phyloP scores from a whole-genome alignment of 2,888 invertebrate species.

The Plusia festucae region DNA sequence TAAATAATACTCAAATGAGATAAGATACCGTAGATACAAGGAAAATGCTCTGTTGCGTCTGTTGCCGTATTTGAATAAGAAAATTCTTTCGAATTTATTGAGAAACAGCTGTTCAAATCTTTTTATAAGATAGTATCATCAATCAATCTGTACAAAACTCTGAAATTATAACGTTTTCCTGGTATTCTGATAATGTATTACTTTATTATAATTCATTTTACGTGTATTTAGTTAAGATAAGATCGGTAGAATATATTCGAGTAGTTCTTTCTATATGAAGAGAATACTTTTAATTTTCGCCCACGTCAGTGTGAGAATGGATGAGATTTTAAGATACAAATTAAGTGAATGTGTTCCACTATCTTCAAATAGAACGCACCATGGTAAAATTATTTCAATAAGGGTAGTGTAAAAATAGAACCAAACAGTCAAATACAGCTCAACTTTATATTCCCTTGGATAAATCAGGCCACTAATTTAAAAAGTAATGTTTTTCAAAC shows the following conservation, averaged over 20 bases:
- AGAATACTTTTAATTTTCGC: background rate
- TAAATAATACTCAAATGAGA: constrained; percentile 51
- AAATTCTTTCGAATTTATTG: constrained; percentile 6
- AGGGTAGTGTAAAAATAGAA: too few relatives aligned
- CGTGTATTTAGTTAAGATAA: constrained; percentile 1
- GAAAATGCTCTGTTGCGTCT: constrained; percentile 36
- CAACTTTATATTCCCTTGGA: background rate
- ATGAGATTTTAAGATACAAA: background rate
- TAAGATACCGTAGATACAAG: constrained; percentile 42
- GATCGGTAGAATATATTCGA: background rate
- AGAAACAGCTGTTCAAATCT: background rate
- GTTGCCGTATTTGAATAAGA: constrained; percentile 48
- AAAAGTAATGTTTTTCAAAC: background rate
- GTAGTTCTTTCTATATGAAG: background rate
- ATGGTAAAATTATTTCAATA: too few relatives aligned
- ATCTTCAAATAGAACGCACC: too few relatives aligned
- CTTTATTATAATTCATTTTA: background rate
- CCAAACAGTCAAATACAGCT: background rate
- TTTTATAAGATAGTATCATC: constrained; percentile 7
- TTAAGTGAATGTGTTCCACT: background rate
- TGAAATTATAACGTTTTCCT: constrained; percentile 5
- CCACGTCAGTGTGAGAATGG: background rate
- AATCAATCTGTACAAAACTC: constrained; percentile 8
- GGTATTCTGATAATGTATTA: background rate
- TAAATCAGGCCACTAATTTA: background rate